phyloP scores from a whole-genome alignment of 2,113 vertebrate species.

The Lampris incognitus region DNA sequence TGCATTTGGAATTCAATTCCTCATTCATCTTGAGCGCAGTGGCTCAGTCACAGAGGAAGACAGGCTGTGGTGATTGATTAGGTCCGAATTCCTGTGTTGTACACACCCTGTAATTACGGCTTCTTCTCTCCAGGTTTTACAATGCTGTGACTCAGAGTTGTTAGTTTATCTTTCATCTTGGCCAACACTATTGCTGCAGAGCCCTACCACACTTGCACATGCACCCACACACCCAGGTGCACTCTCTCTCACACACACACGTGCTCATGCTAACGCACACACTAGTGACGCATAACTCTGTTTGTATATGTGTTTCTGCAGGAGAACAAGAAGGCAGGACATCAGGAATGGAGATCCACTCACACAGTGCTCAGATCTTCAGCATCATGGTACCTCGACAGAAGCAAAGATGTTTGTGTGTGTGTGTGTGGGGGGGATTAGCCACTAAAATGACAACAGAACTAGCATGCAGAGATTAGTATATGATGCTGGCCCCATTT shows the following conservation, averaged over 20 bases:
- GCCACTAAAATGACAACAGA: neutral
- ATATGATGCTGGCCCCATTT: too few species aligned
- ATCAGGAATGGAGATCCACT: constrained; percentile 97
- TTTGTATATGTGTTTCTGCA: constrained; percentile 72
- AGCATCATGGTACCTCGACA: constrained; percentile 86
- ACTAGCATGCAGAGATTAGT: neutral
- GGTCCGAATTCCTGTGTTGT: constrained; percentile 46
- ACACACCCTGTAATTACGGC: constrained; percentile 69
- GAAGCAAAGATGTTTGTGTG: neutral
- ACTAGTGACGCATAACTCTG: constrained; percentile 40
- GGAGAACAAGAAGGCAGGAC: constrained; percentile 95
- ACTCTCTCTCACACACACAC: neutral
- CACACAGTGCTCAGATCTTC: constrained; percentile 96
- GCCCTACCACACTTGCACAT: constrained; percentile 30
- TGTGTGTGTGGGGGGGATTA: neutral
- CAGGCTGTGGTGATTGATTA: constrained; percentile 56
- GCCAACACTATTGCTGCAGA: constrained; percentile 37
- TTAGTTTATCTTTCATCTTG: constrained; percentile 61
- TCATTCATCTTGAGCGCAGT: constrained; percentile 31
- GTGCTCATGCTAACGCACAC: neutral
- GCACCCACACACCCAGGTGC: constrained; percentile 5
- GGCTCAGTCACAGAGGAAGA: neutral
- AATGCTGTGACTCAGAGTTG: constrained; percentile 16
- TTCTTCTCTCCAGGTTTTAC: neutral
- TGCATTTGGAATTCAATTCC: constrained; percentile 10